Base-by-base conservation (phyloP, 2,797 vertebrate species). In the Gymnothorax javanicus region DNA sequence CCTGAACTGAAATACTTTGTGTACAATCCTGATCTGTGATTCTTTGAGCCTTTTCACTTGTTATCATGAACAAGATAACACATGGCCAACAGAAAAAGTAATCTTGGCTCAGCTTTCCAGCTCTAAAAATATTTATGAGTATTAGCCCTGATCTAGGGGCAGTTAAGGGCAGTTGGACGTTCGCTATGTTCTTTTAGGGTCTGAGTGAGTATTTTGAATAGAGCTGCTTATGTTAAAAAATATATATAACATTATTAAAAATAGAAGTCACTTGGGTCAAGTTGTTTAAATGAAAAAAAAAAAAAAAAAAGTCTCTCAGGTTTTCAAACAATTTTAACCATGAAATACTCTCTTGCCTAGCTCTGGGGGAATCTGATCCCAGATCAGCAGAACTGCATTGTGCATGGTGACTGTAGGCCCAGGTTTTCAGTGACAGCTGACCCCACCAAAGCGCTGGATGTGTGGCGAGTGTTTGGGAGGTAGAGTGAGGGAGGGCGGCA, bases 401-500 rank as follows among this genome's bases (percentile, higher is more conserved):
- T 43, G 33, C 33, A 1, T 43, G 2, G 33, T 43, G 33, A 43
- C 33, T 43, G 33, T 43, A 43, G 33, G 33, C 33, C 62, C 62
- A 6, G 1, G 62, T 64, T 69, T n/a, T 69, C 6, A 7, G 25
- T 8, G 13, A 69, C 0, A 17, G 64, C 64, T 25, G 23, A n/a
- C 64, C 64, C 23, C 33, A 43, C 33, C 25, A n/a, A 69, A 25
- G 64, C 23, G 23, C n/a, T 3, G 7, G 11, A 69, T 89, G 88
- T 91, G 87, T 91, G 90, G 88, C 73, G 87, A 85, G 58, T 60
- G n/a, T 85, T 64, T 64, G 69, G 62, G 88, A 86, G 86, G 71
- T 86, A 84, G 90, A 88, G 87, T 85, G 84, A 88, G 87, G 85
- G 84, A 90, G 25, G 87, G 85, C 87, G 89, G 86, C 88, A 89